These are phyloP conservation scores for Lacanobia oleracea DNA, from an alignment of 2,888 invertebrate genomes.

Conservation along the genomic window DNA sequence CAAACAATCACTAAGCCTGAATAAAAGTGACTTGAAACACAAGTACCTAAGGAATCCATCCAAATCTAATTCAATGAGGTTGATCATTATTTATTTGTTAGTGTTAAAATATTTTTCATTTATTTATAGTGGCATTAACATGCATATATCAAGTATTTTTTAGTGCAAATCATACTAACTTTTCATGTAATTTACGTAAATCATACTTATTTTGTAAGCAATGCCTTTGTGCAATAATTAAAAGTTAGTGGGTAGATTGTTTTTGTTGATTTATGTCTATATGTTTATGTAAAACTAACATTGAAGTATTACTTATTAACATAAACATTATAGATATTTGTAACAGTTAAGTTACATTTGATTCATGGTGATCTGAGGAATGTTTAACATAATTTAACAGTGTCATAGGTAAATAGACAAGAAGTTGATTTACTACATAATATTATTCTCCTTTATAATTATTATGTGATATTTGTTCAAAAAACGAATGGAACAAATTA, in stretches of 20 bases:
- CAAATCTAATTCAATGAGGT: slow-evolving; percentile 60
- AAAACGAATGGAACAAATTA: slow-evolving; percentile 71
- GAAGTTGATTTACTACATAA: slow-evolving; percentile 46
- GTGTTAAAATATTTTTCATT: slow-evolving; percentile 49
- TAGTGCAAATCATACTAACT: slow-evolving; percentile 64
- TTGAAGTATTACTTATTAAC: slow-evolving; percentile 53
- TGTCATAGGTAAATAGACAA: slow-evolving; percentile 64
- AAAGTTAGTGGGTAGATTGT: slow-evolving; percentile 56
- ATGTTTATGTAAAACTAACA: slow-evolving; percentile 51
- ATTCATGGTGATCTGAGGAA: slow-evolving; percentile 62
- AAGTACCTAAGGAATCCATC: slow-evolving; percentile 65
- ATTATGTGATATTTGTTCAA: slow-evolving; percentile 65
- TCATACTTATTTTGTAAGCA: slow-evolving; percentile 58
- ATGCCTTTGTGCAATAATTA: slow-evolving; percentile 75
- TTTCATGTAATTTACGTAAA: slow-evolving; percentile 54
- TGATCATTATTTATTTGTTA: slow-evolving; percentile 62
- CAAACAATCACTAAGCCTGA: slow-evolving; percentile 58
- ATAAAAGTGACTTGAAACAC: slow-evolving; percentile 53
- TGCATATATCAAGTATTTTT: slow-evolving; percentile 59
- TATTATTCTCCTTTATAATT: slow-evolving; percentile 49
- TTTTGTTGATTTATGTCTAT: slow-evolving; percentile 60
- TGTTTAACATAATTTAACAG: slow-evolving; percentile 61
- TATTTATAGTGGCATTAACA: slow-evolving; percentile 54
- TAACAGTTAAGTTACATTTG: slow-evolving; percentile 49
- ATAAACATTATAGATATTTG: slow-evolving; percentile 53